These are phyloP conservation scores for Martes martes DNA, from an alignment of 2,113 vertebrate species.

Conservation along the genomic window DNA sequence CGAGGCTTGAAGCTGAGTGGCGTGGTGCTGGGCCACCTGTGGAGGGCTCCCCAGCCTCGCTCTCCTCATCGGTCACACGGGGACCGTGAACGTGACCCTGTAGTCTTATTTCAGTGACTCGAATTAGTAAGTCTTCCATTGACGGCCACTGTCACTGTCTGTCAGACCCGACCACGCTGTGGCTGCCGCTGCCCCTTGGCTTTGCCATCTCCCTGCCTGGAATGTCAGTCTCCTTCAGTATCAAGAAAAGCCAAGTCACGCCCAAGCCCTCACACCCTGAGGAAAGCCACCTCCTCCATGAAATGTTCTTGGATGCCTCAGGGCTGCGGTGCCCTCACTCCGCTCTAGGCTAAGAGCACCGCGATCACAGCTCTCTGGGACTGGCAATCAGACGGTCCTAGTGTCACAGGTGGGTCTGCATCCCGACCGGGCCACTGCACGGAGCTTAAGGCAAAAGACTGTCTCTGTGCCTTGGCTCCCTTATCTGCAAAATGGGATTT, in stretches of 20 bases:
- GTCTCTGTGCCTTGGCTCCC: background rate
- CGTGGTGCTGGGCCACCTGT: background rate
- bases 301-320: background rate
- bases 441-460: background rate
- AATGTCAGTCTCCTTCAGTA: background rate
- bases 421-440: background rate
- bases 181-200: background rate
- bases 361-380: background rate
- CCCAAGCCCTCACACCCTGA: background rate
- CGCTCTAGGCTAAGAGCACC: background rate
- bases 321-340: background rate
- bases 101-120: background rate
- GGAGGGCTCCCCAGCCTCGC: background rate
- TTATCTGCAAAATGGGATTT: background rate
- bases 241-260: background rate
- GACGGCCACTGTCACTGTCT: background rate
- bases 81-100: fast-evolving
- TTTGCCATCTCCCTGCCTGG: background rate
- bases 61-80: background rate
- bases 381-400: background rate
- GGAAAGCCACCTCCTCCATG: background rate
- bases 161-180: too few species aligned
- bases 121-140: background rate
- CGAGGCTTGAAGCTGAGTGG: background rate
- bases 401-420: background rate